Base-by-base conservation (phyloP, 2,113 vertebrate genomes). In the Pteruthius melanotis region DNA sequence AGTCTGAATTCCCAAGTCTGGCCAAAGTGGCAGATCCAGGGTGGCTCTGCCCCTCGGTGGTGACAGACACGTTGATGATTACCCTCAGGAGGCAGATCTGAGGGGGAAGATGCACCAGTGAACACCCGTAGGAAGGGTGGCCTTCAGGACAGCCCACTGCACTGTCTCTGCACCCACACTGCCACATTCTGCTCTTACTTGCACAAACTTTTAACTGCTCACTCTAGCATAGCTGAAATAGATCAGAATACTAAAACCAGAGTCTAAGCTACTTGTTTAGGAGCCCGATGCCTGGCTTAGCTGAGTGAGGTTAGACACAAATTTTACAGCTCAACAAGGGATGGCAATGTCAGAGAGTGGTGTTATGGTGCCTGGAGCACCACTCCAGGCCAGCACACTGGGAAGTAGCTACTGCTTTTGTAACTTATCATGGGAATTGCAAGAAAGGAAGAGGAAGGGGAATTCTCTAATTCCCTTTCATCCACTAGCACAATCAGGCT, bases 391-490 rank as follows among this genome's bases (percentile, higher is more conserved):
- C 74, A 92, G 59, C 3, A 10, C 75, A 72, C 27, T 61, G 64
- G 75, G 75, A 91, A 84, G 65, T 20, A 80, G 52, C 52, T 83
- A 39, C 31, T 92, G 75, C 63, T 87, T 95, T 96, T 87, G 79
- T 91, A 50, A 87, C 45, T 70, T 72, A 53, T 15, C 42, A 56
- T 7, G 24, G 61, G 28, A 89, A 86, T 13, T 79, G 30, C 5
- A 3, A 80, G 68, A 78, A 82, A 86, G 68, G 40, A 77, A 94
- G 66, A 89, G 28, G 40, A 87, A 90, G 18, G 24, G 44, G 49
- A 95, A 94, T 90, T 90, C 83, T 94, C 65, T 24, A 26, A 69
- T 71, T 94, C 79, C 45, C 63, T 76, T 84, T 83, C 83, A 91
- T 74, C 72, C 79, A 85, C 47, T 30, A 76, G 49, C 47, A 91